Conservation (phyloP, 2,888 invertebrate species). For the Dichetophora obliterata region DNA sequence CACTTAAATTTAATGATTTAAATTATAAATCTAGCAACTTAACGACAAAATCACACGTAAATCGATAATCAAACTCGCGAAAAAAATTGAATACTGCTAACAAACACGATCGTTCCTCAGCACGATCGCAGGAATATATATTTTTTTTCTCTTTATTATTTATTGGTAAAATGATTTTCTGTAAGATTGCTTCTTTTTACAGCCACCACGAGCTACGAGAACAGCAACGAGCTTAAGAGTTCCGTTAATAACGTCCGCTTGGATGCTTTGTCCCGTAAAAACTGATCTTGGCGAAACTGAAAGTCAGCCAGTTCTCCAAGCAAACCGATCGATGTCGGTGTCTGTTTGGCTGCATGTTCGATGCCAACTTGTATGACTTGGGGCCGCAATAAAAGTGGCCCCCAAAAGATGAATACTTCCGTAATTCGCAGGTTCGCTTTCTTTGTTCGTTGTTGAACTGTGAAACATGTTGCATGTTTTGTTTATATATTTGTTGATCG, state of each 20-base stretch:
- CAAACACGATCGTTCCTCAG: neutral
- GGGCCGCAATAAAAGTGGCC: neutral
- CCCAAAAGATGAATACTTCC: conserved; percentile 1
- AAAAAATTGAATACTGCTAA: neutral
- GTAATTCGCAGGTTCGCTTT: conserved; percentile 54
- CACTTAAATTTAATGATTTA: conserved; percentile 35
- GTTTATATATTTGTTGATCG: conserved; percentile 36
- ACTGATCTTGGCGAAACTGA: conserved; percentile 53
- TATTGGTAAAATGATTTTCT: conserved; percentile 6
- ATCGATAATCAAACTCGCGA: conserved; percentile 12
- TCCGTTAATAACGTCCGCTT: conserved; percentile 40
- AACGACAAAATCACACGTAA: conserved; percentile 26
- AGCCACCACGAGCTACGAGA: conserved; percentile 26
- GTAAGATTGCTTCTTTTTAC: neutral
- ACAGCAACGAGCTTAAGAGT: neutral
- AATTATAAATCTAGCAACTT: neutral
- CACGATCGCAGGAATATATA: conserved; percentile 13
- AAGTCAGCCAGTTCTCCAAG: conserved; percentile 16
- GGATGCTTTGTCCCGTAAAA: conserved; percentile 58
- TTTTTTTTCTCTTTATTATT: neutral
- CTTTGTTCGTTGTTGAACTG: conserved; percentile 55
- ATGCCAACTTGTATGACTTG: conserved; percentile 13
- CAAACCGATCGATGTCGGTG: neutral
- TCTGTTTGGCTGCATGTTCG: conserved; percentile 14
- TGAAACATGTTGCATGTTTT: conserved; percentile 33